phyloP scores from a whole-genome alignment of 1,140 invertebrate species.

The Piezodorus guildinii region DNA sequence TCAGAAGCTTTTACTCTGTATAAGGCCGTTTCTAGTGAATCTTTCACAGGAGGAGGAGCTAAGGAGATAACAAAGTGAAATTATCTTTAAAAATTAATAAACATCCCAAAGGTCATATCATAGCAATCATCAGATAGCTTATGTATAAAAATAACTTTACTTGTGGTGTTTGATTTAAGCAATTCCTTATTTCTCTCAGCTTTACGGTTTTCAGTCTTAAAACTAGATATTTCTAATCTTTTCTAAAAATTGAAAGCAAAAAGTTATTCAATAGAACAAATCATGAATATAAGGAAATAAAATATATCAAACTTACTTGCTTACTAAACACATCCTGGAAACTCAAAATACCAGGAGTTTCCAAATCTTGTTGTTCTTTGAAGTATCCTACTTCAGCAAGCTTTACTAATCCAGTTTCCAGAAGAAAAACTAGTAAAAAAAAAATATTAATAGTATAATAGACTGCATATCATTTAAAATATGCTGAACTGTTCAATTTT shows the following conservation, averaged over 20 bases:
- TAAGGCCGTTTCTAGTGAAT: slow-evolving; percentile 16
- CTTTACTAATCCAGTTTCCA: slow-evolving; percentile 5
- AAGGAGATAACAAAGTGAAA: neutral
- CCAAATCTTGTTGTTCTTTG: neutral
- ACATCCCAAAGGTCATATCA: neutral
- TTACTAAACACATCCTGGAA: neutral
- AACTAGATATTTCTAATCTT: slow-evolving; percentile 17
- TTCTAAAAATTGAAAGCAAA: slow-evolving; percentile 5
- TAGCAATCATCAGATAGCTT: neutral
- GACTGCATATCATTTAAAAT: no score
- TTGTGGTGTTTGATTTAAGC: neutral
- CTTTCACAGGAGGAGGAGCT: slow-evolving; percentile 13
- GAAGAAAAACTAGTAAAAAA: neutral
- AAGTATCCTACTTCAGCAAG: slow-evolving; percentile 3
- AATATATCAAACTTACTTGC: neutral
- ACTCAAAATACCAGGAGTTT: neutral
- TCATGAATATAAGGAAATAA: neutral
- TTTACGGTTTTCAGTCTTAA: slow-evolving; percentile 20
- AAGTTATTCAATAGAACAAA: neutral
- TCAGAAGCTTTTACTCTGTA: slow-evolving; percentile 26
- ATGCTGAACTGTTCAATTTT: no score
- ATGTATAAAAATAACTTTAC: neutral
- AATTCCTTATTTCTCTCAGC: slow-evolving; percentile 19
- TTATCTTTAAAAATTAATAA: neutral
- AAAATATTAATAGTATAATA: no score